Evolutionary conservation across 2,888 invertebrate species (phyloP).

Genomic region (Cheilosia scutellata): DNA sequence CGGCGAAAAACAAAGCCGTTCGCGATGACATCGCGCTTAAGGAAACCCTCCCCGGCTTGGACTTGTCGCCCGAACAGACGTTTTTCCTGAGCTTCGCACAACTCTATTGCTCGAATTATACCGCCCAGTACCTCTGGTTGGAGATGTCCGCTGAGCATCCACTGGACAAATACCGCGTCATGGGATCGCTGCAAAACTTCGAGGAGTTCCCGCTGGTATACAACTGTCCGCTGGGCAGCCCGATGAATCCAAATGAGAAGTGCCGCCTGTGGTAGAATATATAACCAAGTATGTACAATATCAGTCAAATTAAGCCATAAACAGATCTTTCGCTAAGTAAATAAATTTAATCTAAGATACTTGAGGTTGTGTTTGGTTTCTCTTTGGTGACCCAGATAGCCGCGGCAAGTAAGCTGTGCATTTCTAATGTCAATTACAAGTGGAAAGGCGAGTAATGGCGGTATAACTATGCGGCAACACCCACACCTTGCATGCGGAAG

Average conservation of each 20-base stretch:
- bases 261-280: constrained; percentile 80
- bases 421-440: too few species aligned
- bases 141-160: constrained; percentile 80
- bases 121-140: constrained; percentile 80
- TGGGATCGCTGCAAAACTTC: constrained; percentile 81
- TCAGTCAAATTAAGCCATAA: too few species aligned
- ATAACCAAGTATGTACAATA: constrained; percentile 1
- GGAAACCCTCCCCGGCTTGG: constrained; percentile 81
- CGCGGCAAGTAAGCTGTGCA: too few species aligned
- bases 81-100: constrained; percentile 82
- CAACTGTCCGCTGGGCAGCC: constrained; percentile 79
- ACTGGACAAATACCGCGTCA: constrained; percentile 81
- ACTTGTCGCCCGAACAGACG: constrained; percentile 81
- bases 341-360: constrained; percentile 27
- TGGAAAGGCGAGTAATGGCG: too few species aligned
- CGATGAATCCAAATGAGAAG: constrained; percentile 80
- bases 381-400: constrained; percentile 2
- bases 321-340: background rate
- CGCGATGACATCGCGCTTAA: constrained; percentile 50
- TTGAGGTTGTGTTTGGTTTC: background rate
- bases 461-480: too few species aligned
- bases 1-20: constrained; percentile 10
- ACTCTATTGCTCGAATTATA: constrained; percentile 81
- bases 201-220: constrained; percentile 80
- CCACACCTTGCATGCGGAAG: too few species aligned